Percentiles rank a stretch among this genome's conserved stretches.
Conservation (phyloP, 2,888 invertebrate genomes). For the Silvanus unidentatus region DNA sequence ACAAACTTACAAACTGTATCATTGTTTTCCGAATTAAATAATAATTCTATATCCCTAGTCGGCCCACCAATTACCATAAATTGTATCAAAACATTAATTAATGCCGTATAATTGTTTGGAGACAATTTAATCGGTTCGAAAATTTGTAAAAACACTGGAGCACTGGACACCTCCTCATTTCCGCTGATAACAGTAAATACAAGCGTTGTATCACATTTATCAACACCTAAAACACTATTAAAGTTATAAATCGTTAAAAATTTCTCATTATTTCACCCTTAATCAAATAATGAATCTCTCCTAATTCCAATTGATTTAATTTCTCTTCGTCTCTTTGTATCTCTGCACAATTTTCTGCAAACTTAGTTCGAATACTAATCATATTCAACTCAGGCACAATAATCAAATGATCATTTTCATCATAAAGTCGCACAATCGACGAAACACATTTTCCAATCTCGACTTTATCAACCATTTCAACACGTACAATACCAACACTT, state of each 20-base stretch:
- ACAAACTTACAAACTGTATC: conserved; percentile 11
- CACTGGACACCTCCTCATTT: conserved; percentile 46
- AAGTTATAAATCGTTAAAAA: too few relatives aligned
- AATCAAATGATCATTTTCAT: conserved; percentile 57
- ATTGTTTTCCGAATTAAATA: conserved; percentile 30
- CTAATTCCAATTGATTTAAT: neutral
- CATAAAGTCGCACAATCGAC: conserved; percentile 56
- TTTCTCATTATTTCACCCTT: conserved; percentile 31
- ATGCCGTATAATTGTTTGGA: conserved; percentile 66
- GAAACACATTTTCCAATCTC: conserved; percentile 58
- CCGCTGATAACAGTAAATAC: conserved; percentile 52
- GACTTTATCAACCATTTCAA: conserved; percentile 65
- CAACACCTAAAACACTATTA: conserved; percentile 36
- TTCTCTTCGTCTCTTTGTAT: neutral
- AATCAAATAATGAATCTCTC: neutral
- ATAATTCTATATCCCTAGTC: conserved; percentile 41
- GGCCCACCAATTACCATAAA: conserved; percentile 65
- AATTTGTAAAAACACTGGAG: conserved; percentile 54
- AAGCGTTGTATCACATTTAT: conserved; percentile 59
- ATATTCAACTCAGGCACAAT: neutral
- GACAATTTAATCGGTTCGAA: conserved; percentile 67
- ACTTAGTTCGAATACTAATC: neutral
- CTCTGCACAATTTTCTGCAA: neutral
- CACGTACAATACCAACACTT: conserved; percentile 52
- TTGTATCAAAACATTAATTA: conserved; percentile 68